Evolutionary conservation across 53 echinoderm and acorn worm genomes (phyloP), one percentile per base, ranked within the genome.

Genomic region (Mesocentrotus franciscanus): DNA sequence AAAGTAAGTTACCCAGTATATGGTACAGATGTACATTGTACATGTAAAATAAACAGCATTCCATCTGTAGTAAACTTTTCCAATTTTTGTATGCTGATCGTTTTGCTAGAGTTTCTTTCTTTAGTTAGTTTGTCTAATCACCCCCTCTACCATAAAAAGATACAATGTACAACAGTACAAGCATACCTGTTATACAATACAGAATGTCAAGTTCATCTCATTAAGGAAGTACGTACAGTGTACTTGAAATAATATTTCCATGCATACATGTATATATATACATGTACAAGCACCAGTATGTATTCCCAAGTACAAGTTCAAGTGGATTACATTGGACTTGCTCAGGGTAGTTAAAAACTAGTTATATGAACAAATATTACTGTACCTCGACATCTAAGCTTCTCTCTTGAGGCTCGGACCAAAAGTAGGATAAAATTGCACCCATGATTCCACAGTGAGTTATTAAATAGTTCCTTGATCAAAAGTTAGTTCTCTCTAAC

Each of bases 371-470:
- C n/a, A n/a, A n/a, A n/a, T n/a, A n/a, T n/a, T n/a, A n/a, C n/a
- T n/a, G n/a, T 92, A 92, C 92, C 92, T 92, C 92, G 56, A 92
- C 56, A 27, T 92, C 92, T 1, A 92, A 49, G 42, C 16, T 92
- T 2, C 32, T 92, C 29, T 75, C 92, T 8, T 71, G 49, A 57
- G 71, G 64, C 56, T 74, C 92, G 39, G 92, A 36, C 92, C 92
- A 92, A 74, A 92, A 92, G 74, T 92, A 92, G 10, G 92, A 92
- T 6, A 92, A 72, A 76, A 92, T 92, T 33, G 75, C 27, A 24
- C 92, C 92, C 92, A 92, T 92, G 91, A 22, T 62, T 33, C 20
- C 91, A 89, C 39, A n/a, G 90, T 29, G 22, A 26, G 90, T 29
- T 13, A 26, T 4, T 39, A 30, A 2, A 13, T 1, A 12, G 55